Evolutionary conservation across 2,113 vertebrate genomes (phyloP).

Genomic region (Astur gentilis): DNA sequence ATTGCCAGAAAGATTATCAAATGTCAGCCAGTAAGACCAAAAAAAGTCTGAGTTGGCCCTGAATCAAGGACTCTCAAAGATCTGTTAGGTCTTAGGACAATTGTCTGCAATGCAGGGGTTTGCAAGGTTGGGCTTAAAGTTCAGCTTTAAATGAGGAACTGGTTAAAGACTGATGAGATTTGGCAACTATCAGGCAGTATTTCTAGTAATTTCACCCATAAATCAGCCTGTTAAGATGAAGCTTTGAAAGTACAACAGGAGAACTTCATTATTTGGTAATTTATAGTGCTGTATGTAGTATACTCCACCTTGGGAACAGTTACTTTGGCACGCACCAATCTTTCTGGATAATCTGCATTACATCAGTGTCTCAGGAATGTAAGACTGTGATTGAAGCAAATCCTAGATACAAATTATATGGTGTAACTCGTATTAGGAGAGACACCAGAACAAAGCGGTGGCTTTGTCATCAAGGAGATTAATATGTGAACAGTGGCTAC

Average conservation of each 20-base stretch:
- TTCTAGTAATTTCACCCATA: constrained; percentile 52
- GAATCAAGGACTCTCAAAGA: background rate
- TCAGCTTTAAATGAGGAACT: constrained; percentile 14
- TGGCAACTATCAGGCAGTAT: constrained; percentile 11
- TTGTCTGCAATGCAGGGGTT: background rate
- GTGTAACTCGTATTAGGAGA: constrained; percentile 37
- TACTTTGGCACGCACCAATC: constrained; percentile 57
- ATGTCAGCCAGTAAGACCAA: background rate
- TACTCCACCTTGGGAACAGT: constrained; percentile 49
- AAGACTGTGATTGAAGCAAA: constrained; percentile 57
- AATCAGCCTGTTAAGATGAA: constrained; percentile 49
- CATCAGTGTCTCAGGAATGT: constrained; percentile 60
- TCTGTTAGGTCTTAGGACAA: constrained; percentile 2
- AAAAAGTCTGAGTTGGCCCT: background rate
- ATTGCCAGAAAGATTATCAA: constrained; percentile 52
- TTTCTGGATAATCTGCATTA: constrained; percentile 64
- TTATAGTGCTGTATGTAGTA: constrained; percentile 6
- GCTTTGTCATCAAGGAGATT: constrained; percentile 64
- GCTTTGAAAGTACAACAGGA: constrained; percentile 52
- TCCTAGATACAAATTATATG: constrained; percentile 58
- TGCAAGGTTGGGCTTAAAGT: constrained; percentile 18
- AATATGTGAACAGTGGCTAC: constrained; percentile 49
- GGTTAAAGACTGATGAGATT: constrained; percentile 40
- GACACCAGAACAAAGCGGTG: constrained; percentile 51
- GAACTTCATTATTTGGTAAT: constrained; percentile 57